phyloP scores from a whole-genome alignment of 2,113 vertebrate genomes.

The Tetrax tetrax region DNA sequence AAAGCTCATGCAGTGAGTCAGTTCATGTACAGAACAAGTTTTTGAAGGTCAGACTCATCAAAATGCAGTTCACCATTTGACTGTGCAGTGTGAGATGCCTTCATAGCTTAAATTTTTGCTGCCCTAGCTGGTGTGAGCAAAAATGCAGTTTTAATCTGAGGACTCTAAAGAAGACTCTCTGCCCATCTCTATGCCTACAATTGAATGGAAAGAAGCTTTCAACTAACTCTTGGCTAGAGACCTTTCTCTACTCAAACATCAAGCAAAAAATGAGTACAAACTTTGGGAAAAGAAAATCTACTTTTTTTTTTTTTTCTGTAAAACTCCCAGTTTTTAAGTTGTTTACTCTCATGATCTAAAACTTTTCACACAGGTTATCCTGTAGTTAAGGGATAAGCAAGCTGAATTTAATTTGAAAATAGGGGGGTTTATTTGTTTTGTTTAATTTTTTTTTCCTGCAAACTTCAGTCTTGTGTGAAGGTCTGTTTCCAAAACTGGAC shows the following conservation, averaged over 20 bases:
- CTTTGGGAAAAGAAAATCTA: neutral
- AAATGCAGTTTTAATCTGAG: neutral
- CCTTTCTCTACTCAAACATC: neutral
- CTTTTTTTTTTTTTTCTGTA: neutral
- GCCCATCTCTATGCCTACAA: neutral
- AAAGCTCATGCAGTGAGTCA: neutral
- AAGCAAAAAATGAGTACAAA: neutral
- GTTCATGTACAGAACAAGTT: neutral
- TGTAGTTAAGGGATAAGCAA: neutral
- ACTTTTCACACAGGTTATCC: neutral
- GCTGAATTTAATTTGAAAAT: neutral
- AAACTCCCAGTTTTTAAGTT: neutral
- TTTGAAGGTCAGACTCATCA: neutral
- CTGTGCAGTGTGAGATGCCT: neutral
- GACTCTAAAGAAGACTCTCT: neutral
- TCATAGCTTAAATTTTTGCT: neutral
- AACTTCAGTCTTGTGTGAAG: neutral
- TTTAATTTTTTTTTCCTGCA: neutral
- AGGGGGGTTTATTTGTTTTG: fast-evolving
- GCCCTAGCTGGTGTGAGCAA: neutral
- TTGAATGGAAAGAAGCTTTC: neutral
- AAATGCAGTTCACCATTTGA: neutral
- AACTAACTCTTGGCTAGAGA: neutral
- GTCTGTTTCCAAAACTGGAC: neutral
- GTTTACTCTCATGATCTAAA: neutral